Base-by-base conservation (phyloP, 92 coral and sea anemone genomes). In the Blastomussa wellsi region DNA sequence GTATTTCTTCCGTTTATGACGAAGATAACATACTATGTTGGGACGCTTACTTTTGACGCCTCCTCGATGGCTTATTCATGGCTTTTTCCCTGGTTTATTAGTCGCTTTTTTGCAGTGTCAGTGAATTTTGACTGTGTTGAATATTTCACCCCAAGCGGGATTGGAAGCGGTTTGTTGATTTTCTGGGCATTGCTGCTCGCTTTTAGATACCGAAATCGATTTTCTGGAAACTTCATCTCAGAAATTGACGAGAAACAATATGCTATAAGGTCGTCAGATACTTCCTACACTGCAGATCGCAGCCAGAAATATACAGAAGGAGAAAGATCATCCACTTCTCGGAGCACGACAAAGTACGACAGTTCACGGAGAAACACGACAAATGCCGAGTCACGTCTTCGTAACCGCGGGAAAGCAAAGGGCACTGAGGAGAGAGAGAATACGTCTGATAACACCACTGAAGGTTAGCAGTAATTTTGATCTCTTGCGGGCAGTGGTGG, bases 1-100 rank as follows among this genome's bases (percentile, higher is more conserved):
- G 82, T 72, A 35, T 79, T 92, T 33, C 53, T 92, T 48, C 95
- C 95, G 5, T 78, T 92, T 31, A 28, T 86, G 82, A 35, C 87
- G 31, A 74, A 78, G 57, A 22, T 74, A 44, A 39, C 85, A 28
- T 64, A 83, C 31, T 49, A 86, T 67, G 13, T 22, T 14, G 73
- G 74, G 7, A 49, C 55, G 15, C 26, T 72, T 9, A 47, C 66
- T 35, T 13, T 77, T 29, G 75, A 82, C 22, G 55, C 82, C 14
- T 81, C 90, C 24, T 62, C 83, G 1, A 51, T 75, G 79, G 91
- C 85, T 37, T 89, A 92, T 69, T 33, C 28, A 36, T 70, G 74
- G 74, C 19, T 36, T 37, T 70, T 36, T 51, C 83, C 24, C 41
- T 84, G 80, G 91, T 83, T 48, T 89, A 92, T 74, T 51, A 47